Base-by-base conservation (phyloP, 1,140 invertebrate species). In the Thrips palmi region DNA sequence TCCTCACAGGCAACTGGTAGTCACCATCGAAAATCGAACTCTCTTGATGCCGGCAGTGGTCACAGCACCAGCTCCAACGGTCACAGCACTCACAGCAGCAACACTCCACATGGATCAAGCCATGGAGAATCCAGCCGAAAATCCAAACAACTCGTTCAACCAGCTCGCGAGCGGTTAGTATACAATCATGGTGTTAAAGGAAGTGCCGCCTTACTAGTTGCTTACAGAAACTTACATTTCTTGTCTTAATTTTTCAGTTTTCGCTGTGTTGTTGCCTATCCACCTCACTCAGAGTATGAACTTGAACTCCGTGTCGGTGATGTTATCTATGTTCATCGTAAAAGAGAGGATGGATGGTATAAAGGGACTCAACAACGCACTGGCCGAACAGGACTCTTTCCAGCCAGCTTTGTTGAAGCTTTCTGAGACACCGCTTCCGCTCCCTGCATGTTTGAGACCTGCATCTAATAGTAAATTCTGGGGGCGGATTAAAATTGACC, bases 271-370 rank as follows among this genome's bases (percentile, higher is more conserved):
- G 82, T 84, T 17, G 80, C 87, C 5, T 94, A 93, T 64, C 88
- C 89, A n/a, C 83, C 88, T 1, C 89, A 92, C 52, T 86, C 81
- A 43, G 86, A 92, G 45, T 84, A 87, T 51, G 86, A 92, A 56
- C 49, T 93, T 42, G 84, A 91, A 52, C 61, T 94, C 1, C 77
- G 81, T 44, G 70, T 89, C 12, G 85, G 86, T 17, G 89, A 94
- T 52, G 76, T 93, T 34, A 84, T 93, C 37, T 77, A 84, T 48
- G 86, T 93, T 3, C 80, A 85, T 51, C 84, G 83, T 47, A 92
- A 91, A 54, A 70, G 86, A 24, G 86, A 91, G 18, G 88, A 93
- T 51, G 89, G 89, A 10, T 94, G 88, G 88, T 92, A 82, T 54
- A 93, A 93, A 55, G 89, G 88, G 4, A 91, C 84, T 1, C 70